Base-by-base conservation (phyloP, 2,888 invertebrate species). In the Orchesella flavescens region DNA sequence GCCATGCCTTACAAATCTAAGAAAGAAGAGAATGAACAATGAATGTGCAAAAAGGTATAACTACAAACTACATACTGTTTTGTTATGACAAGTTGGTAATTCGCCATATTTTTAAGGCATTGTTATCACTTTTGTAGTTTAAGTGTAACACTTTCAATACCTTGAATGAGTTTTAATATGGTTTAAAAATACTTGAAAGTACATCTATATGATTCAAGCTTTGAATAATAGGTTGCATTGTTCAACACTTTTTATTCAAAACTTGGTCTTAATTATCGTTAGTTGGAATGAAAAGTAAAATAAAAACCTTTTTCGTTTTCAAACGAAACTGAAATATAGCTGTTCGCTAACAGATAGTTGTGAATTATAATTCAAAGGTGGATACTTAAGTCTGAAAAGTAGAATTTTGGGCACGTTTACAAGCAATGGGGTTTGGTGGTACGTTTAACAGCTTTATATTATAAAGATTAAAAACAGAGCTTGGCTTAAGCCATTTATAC, bases 11-110 rank as follows among this genome's bases (percentile, higher is more conserved):
- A 49, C n/a, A 23, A 2, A 4, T 53, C 49, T 53, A 69, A 49
- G 53, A 53, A 53, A 53, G 2, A 17, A 53, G 21, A 53, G 24
- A 34, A 34, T 34, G 34, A 34, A 34, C 34, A 34, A 34, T 4
- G 34, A 34, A 34, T 34, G 34, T 34, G 34, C 7, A 34, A 34
- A 34, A 34, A 7, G 34, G 2, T 4, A 2, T 34, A 2, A 34
- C 34, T 34, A 34, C 17, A 46, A 46, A 21, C 68, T 49, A 12
- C 21, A 19, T 3, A 49, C 68, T 49, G 46, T 12, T 21, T 9
- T 75, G 57, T 75, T 75, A 66, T 75, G 75, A 75, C 75, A 75
- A 53, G 75, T 75, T 75, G 55, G 75, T 24, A 75, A 66, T 66
- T 55, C 49, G 12, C 12, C 34, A 55, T 53, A 72, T 59, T 15